Evolutionary conservation across 1,140 invertebrate genomes (phyloP), one percentile per base, ranked within the genome.

Genomic region (Sycophaga agraensis): DNA sequence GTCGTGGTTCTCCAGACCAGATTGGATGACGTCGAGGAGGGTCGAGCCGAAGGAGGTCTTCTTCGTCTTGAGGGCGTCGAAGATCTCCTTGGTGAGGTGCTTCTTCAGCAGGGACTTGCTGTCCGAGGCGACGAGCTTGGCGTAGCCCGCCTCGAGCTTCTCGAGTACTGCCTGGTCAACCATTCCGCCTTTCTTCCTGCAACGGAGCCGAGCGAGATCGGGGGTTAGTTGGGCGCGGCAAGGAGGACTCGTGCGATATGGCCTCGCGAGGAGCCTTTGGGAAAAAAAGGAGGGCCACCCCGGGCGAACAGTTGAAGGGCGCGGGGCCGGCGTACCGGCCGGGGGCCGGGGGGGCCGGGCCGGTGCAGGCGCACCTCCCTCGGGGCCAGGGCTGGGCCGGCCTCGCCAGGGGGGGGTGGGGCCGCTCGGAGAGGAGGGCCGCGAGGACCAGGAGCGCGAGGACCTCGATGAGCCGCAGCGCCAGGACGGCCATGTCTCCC

Each of bases 81-180:
- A 95, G 17, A 96, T 81, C 73, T 95, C 92, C 80, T 88, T 89
- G 70, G 92, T 91, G 51, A 97, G 85, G 82, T 94, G 91, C 79
- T 97, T 98, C 85, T 97, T 97, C 83, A 97, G 82, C 73, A 97
- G 84, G 45, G 94, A 97, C 81, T 97, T 95, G 79, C 93, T 96
- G 80, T 95, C 90, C 57, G 93, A 93, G 65, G 83, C 88, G 66
- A 86, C 83, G 70, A 97, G 83, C 83, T 96, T 96, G 84, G 89
- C 87, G 83, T 88, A 96, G 70, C 91, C 92, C 76, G 90, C 87
- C 82, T 96, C 92, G 82, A 96, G 82, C 84, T 95, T 95, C 74
- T 94, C 91, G 75, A 93, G 79, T 72, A 89, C 88, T 80, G 88
- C 91, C 71, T 90, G 88, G 83, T 94, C 92, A 82, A 93, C 91